Conservation (phyloP, 2,797 vertebrate species). For the Acomys russatus region DNA sequence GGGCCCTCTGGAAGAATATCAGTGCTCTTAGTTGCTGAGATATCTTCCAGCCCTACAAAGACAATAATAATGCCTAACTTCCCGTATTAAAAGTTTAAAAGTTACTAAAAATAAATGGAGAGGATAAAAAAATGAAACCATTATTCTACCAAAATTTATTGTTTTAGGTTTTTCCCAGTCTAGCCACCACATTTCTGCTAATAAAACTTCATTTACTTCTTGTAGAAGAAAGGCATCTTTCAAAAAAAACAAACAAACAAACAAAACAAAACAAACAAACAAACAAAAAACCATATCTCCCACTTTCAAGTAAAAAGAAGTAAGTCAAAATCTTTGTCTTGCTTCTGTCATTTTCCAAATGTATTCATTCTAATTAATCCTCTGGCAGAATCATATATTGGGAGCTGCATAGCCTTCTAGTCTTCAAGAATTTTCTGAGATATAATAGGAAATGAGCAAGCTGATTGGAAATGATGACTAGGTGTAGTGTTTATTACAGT, state of each 20-base stretch:
- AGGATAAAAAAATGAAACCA: not conserved
- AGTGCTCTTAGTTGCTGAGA: not conserved
- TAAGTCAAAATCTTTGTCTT: not conserved
- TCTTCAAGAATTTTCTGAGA: not conserved
- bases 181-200: not conserved
- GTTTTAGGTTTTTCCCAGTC: not conserved
- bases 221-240: not conserved
- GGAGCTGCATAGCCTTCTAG: not conserved
- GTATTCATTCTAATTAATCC: not conserved
- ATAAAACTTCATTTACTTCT: not conserved
- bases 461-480: not conserved
- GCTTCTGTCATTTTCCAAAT: not conserved
- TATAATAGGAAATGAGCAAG: not conserved
- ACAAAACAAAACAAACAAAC: too few species aligned
- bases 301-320: not conserved
- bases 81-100: not conserved
- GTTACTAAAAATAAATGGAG: not conserved
- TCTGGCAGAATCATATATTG: not conserved
- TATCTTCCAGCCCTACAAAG: not conserved
- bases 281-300: not conserved
- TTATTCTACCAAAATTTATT: not conserved
- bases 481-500: accelerated
- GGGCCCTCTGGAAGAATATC: not conserved
- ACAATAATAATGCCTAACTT: not conserved
- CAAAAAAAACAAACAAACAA: too few species aligned